These are phyloP conservation scores for Drosophila teissieri DNA, from an alignment of 1,140 invertebrate species.

Conservation along the genomic window DNA sequence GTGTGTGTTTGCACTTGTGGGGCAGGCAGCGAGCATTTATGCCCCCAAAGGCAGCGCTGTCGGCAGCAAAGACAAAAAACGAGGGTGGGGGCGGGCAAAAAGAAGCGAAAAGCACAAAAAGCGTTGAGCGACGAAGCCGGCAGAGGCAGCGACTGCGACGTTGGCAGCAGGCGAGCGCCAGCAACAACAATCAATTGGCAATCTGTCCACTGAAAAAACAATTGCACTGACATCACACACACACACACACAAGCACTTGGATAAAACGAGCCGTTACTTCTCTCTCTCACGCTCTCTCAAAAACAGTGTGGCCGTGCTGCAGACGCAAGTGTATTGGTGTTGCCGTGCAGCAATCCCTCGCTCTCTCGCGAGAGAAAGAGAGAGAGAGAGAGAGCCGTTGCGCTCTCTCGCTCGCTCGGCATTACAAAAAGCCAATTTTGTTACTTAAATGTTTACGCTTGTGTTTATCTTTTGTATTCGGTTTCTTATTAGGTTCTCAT, in stretches of 20 bases:
- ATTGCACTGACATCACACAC: conserved; percentile 64
- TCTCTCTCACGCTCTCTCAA: conserved; percentile 46
- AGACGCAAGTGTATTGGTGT: conserved; percentile 30
- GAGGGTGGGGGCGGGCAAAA: not conserved
- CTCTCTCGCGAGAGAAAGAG: conserved; percentile 5
- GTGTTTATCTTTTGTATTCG: conserved; percentile 84
- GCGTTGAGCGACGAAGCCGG: conserved; percentile 58
- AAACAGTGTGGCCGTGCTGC: conserved; percentile 67
- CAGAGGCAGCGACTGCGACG: conserved; percentile 8
- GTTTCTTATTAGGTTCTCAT: conserved; percentile 84
- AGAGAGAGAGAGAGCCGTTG: not conserved
- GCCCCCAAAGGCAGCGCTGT: conserved; percentile 71
- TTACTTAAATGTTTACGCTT: conserved; percentile 84
- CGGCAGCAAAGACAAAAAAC: conserved; percentile 53
- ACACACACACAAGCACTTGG: conserved; percentile 30
- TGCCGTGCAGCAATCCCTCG: conserved; percentile 40
- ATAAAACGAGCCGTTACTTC: conserved; percentile 61
- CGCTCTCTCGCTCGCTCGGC: conserved; percentile 41
- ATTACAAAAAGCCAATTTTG: conserved; percentile 84
- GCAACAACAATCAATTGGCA: conserved; percentile 79
- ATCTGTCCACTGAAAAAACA: conserved; percentile 83
- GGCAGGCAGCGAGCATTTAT: conserved; percentile 66
- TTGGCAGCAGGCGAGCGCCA: conserved; percentile 20
- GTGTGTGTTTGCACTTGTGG: conserved; percentile 60
- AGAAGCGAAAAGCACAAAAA: conserved; percentile 63